Evolutionary conservation across 2,113 vertebrate species (phyloP), one percentile per base, ranked within the genome.

Genomic region (Anser cygnoides): DNA sequence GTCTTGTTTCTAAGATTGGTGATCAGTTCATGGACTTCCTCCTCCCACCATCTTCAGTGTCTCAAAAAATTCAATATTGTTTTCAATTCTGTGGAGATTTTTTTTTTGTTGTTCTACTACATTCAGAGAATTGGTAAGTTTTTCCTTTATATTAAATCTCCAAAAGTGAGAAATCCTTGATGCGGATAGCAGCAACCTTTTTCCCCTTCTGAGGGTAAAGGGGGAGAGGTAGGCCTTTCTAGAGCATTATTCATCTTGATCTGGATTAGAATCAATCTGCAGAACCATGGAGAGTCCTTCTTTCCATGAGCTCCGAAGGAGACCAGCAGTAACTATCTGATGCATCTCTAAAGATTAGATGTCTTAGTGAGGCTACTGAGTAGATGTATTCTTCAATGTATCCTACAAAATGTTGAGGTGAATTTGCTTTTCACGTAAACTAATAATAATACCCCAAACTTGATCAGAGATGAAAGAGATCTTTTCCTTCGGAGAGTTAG

Each of bases 391-490:
- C 66, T 89, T 44, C 63, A 46, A 17, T 39, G 75, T 23, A 2
- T 49, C 9, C 26, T 37, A 28, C 2, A 0, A 75, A 78, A 61
- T 3, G 25, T 70, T 54, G 91, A 93, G 74, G 77, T 87, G 84
- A 92, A 77, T 80, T 94, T 91, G 88, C 39, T 93, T 92, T 93
- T 92, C 74, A 8, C 29, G 71, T 43, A 94, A 91, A 93, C 95
- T 94, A 76, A 95, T 88, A 90, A 86, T n/a, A 84, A 77, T 71
- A 95, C 75, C 91, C 82, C 89, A 68, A 94, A 95, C 63, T 70
- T 19, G 92, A 85, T 70, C 15, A 2, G 87, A 85, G 93, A 92
- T 95, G 93, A 96, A 96, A 83, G 93, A 44, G 80, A 19, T 77
- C 74, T 37, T 97, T 96, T 97, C 92, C 67, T 58, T 52, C 26